A percentile compares a stretch with the other conserved stretches of the same genome.
These are phyloP conservation scores for Athrips mouffetella DNA, from an alignment of 2,888 invertebrate genomes.

Conservation along the genomic window DNA sequence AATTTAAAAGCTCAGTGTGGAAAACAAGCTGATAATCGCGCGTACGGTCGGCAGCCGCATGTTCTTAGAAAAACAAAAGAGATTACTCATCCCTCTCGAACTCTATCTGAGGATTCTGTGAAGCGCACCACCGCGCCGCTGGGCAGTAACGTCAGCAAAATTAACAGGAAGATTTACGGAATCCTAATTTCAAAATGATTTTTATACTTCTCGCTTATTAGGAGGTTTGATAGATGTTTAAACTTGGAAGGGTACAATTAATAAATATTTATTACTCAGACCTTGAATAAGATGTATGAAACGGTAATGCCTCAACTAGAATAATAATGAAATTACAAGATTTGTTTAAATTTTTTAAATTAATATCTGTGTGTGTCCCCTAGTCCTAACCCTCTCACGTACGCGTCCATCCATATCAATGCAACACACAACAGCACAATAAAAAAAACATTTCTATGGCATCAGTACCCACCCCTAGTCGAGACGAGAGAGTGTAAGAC, in stretches of 20 bases:
- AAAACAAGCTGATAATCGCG: constrained; percentile 66
- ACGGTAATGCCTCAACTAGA: too few species aligned
- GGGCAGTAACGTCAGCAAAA: constrained; percentile 56
- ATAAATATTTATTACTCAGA: too few species aligned
- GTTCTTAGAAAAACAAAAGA: constrained; percentile 75
- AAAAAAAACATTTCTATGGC: constrained; percentile 22
- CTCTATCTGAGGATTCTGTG: constrained; percentile 72
- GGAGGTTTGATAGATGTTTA: not conserved
- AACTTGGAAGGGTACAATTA: too few species aligned
- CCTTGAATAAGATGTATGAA: too few species aligned
- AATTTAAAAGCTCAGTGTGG: constrained; percentile 41
- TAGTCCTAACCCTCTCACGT: not conserved
- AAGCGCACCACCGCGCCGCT: constrained; percentile 53
- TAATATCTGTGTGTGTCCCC: too few species aligned
- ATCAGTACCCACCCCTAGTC: constrained; percentile 65
- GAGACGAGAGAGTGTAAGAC: constrained; percentile 70
- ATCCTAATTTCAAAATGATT: too few species aligned
- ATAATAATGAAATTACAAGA: too few species aligned
- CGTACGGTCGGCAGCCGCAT: constrained; percentile 37
- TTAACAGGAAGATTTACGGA: not conserved
- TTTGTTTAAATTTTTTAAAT: too few species aligned
- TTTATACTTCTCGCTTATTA: too few species aligned
- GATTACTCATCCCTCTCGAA: constrained; percentile 76
- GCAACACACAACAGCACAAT: not conserved
- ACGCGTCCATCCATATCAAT: not conserved